Conservation (phyloP, 2,113 vertebrate genomes). For the Takifugu bimaculatus region DNA sequence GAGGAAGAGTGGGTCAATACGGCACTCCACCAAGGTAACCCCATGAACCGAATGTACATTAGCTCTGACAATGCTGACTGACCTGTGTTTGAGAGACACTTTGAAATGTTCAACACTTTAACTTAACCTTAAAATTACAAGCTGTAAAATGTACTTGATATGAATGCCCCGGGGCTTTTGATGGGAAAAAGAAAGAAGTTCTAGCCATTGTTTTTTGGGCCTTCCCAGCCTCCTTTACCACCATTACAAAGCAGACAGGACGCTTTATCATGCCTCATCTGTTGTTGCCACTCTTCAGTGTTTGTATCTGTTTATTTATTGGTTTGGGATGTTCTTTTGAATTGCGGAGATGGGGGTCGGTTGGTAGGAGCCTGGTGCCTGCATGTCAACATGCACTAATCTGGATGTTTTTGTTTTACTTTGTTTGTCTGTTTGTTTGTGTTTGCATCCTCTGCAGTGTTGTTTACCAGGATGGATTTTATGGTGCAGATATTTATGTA, state of each 20-base stretch:
- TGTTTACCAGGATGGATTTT: constrained; percentile 99
- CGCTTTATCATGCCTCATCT: constrained; percentile 12
- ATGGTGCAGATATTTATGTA: constrained; percentile 99
- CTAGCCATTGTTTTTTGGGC: constrained; percentile 2
- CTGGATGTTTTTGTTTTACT: constrained; percentile 76
- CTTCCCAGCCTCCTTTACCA: constrained; percentile 44
- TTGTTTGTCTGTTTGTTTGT: constrained; percentile 86
- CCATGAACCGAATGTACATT: too few species aligned
- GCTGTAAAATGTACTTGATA: too few species aligned
- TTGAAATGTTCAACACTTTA: too few species aligned
- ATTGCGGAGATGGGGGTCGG: constrained; percentile 69
- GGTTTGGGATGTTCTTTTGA: constrained; percentile 51
- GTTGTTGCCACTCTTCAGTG: constrained; percentile 4
- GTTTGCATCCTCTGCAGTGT: constrained; percentile 90
- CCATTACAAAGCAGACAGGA: constrained; percentile 4
- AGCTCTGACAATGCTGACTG: too few species aligned
- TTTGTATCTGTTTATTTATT: constrained; percentile 17
- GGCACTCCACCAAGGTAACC: too few species aligned
- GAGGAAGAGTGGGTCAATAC: too few species aligned
- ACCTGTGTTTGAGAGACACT: too few species aligned
- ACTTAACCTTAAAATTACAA: too few species aligned
- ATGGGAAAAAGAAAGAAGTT: neutral
- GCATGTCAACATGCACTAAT: constrained; percentile 90
- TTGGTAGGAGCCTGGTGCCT: constrained; percentile 61
- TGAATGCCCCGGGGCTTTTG: too few species aligned